Evolutionary conservation across 92 coral and sea anemone genomes (phyloP), one percentile per base, ranked within the genome.

Genomic region (Siderastrea radians): DNA sequence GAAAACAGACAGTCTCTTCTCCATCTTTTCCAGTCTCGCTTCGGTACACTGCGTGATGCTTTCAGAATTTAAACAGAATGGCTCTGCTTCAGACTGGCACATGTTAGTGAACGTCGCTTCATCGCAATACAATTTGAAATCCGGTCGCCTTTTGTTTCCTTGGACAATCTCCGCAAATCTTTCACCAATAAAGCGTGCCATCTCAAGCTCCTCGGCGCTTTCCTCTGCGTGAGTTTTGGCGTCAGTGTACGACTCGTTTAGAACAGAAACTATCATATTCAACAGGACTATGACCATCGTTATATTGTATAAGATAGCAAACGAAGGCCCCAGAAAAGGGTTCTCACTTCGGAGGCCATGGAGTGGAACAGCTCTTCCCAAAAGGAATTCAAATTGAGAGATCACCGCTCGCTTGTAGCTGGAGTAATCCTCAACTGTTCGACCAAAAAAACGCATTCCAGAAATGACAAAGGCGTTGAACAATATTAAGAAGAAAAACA

Each of bases 311-410:
- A 55, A 3, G 51, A 76, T 51, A 14, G 93, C 87, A 45, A 86
- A 90, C 7, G 74, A 11, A 1, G 91, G 89, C 14, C 87, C 91
- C 5, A 90, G 11, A 61, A 86, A 45, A 5, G 16, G 49, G 38
- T 82, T 86, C 46, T 86, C 84, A 1, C 70, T 84, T 50, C 84
- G 87, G 1, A 90, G 93, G 60, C 77, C 79, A 9, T 68, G 62
- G 5, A 90, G 57, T 1, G 93, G 93, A 5, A 90, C 87, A 11
- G 93, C 81, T 68, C 72, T 90, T 75, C 93, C 93, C 57, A 90
- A 45, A 65, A 90, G 82, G 52, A 90, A 90, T 53, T 90, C 83
- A 9, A 90, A 60, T 55, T 90, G 93, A 2, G 90, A 79, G 13
- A 90, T 68, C 17, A 86, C 81, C 1, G 90, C 78, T 4, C 74